These are phyloP conservation scores for Chamaea fasciata DNA, from an alignment of 2,113 vertebrate genomes.

Conservation along the genomic window DNA sequence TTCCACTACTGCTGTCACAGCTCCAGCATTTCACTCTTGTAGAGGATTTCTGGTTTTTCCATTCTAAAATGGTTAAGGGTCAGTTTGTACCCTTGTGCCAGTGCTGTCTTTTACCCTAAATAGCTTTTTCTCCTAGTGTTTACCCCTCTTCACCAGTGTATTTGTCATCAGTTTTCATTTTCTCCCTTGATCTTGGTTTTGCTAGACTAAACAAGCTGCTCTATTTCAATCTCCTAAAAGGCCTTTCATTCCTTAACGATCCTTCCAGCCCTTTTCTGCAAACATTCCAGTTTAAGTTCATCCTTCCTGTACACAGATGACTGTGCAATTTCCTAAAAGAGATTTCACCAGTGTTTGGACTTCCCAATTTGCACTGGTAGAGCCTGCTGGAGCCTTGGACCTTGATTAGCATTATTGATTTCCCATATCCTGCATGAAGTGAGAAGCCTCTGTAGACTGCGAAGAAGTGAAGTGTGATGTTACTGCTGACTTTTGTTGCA, in stretches of 20 bases:
- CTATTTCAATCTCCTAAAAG: conserved; percentile 5
- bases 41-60: not conserved
- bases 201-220: conserved; percentile 33
- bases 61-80: not conserved
- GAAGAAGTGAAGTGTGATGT: not conserved
- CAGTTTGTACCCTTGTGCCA: not conserved
- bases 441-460: not conserved
- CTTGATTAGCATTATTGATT: not conserved
- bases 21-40: not conserved
- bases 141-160: not conserved
- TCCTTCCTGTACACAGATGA: not conserved
- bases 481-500: not conserved
- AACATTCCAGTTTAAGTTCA: not conserved
- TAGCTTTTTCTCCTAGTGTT: not conserved
- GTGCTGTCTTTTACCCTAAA: not conserved
- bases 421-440: not conserved
- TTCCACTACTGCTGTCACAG: not conserved
- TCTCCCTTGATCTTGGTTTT: not conserved
- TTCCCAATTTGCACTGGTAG: not conserved
- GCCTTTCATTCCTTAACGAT: not conserved
- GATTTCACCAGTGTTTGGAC: not conserved
- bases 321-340: not conserved
- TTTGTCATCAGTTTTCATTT: not conserved
- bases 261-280: not conserved
- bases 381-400: not conserved